These are phyloP conservation scores for Drosophila antonietae DNA, from an alignment of 2,888 invertebrate genomes.

Conservation along the genomic window DNA sequence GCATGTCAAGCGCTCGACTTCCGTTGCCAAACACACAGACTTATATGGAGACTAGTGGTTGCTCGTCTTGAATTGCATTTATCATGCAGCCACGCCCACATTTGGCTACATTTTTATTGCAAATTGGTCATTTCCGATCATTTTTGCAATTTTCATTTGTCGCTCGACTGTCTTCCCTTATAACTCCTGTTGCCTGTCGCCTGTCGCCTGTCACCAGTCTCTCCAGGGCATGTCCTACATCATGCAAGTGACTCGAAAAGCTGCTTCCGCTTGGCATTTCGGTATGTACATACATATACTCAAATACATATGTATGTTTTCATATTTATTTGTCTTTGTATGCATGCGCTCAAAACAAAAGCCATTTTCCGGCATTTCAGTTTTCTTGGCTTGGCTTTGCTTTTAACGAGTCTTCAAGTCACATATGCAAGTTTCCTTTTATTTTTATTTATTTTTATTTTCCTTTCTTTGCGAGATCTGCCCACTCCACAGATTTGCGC, in stretches of 20 bases:
- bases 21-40: constrained; percentile 30
- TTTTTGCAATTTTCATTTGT: constrained; percentile 73
- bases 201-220: background rate
- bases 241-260: constrained; percentile 65
- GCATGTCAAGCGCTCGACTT: constrained; percentile 62
- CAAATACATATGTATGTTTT: constrained; percentile 18
- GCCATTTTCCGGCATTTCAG: constrained; percentile 69
- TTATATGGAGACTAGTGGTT: background rate
- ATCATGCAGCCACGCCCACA: constrained; percentile 33
- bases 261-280: constrained; percentile 68
- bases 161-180: constrained; percentile 56
- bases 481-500: constrained; percentile 49
- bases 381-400: constrained; percentile 44
- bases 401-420: constrained; percentile 49
- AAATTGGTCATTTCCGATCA: constrained; percentile 82
- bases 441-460: constrained; percentile 6
- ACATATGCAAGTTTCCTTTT: constrained; percentile 36
- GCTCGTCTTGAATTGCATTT: constrained; percentile 43
- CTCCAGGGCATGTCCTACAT: constrained; percentile 61
- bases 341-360: constrained; percentile 57
- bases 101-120: constrained; percentile 70
- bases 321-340: constrained; percentile 7
- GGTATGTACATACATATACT: constrained; percentile 27
- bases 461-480: background rate
- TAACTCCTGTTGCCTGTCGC: background rate